These are phyloP conservation scores for Nyleta sp. DNA, from an alignment of 2,888 invertebrate genomes.

Conservation along the genomic window DNA sequence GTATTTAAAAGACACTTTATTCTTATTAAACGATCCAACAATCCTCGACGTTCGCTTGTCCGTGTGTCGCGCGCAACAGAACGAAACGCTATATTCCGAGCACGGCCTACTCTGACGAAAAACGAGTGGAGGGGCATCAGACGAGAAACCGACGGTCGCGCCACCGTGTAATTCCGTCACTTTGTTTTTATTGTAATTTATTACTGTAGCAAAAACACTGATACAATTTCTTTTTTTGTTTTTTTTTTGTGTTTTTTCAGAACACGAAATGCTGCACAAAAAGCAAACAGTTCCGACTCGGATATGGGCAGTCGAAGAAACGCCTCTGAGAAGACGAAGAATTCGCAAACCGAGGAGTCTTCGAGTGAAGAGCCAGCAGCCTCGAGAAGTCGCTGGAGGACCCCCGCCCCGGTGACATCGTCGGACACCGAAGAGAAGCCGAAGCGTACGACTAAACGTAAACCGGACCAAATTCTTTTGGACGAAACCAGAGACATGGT, in stretches of 20 bases:
- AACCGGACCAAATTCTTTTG: neutral
- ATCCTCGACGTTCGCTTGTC: too few relatives aligned
- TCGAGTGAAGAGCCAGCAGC: neutral
- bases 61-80: too few relatives aligned
- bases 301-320: neutral
- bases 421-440: neutral
- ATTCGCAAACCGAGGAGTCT: neutral
- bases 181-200: too few relatives aligned
- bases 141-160: neutral
- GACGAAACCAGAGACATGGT: neutral
- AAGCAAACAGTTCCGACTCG: neutral
- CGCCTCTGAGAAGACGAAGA: too few relatives aligned
- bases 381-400: neutral
- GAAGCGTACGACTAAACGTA: neutral
- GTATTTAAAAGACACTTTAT: too few relatives aligned
- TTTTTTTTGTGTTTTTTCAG: too few relatives aligned
- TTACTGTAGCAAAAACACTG: too few relatives aligned
- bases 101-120: too few relatives aligned
- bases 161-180: neutral
- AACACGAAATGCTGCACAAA: neutral
- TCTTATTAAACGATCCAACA: too few relatives aligned
- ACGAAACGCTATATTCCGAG: too few relatives aligned
- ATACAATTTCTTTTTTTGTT: too few relatives aligned
- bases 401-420: neutral
- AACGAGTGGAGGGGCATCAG: neutral